phyloP scores from a whole-genome alignment of 2,113 vertebrate species.

The Cervus canadensis region DNA sequence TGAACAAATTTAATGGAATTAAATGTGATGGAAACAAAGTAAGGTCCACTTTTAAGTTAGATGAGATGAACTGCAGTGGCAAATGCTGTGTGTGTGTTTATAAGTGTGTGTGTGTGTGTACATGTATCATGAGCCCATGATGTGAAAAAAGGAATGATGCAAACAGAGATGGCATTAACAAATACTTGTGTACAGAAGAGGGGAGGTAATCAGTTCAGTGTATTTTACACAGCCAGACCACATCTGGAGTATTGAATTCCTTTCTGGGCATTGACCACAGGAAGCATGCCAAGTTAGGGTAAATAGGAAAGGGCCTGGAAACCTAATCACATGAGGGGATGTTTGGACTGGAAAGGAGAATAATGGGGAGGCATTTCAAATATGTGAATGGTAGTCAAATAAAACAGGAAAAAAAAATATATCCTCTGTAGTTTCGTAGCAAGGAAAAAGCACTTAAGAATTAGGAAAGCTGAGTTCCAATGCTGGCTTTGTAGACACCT shows the following conservation, averaged over 20 bases:
- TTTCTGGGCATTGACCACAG: conserved; percentile 48
- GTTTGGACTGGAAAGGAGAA: conserved; percentile 63
- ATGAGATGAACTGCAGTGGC: neutral
- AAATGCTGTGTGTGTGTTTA: neutral
- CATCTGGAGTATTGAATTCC: conserved; percentile 50
- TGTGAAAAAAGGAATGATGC: neutral
- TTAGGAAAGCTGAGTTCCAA: neutral
- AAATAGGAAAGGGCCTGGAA: conserved; percentile 65
- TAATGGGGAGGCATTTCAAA: conserved; percentile 62
- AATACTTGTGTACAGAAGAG: conserved; percentile 21
- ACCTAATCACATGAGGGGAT: conserved; percentile 60
- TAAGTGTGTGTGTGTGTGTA: neutral
- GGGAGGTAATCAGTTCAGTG: neutral
- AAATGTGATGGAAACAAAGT: neutral
- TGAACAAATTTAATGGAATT: neutral
- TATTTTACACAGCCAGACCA: neutral
- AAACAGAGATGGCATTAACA: conserved; percentile 31
- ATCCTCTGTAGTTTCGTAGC: conserved; percentile 28
- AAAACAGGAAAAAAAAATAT: conserved; percentile 38
- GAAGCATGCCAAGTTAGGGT: conserved; percentile 39
- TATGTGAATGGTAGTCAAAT: conserved; percentile 69
- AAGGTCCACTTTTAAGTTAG: neutral
- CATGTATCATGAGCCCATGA: neutral
- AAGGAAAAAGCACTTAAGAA: conserved; percentile 29
- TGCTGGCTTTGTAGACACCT: neutral